Conservation (phyloP, 2,888 invertebrate genomes). For the Drosophila subsilvestris region DNA sequence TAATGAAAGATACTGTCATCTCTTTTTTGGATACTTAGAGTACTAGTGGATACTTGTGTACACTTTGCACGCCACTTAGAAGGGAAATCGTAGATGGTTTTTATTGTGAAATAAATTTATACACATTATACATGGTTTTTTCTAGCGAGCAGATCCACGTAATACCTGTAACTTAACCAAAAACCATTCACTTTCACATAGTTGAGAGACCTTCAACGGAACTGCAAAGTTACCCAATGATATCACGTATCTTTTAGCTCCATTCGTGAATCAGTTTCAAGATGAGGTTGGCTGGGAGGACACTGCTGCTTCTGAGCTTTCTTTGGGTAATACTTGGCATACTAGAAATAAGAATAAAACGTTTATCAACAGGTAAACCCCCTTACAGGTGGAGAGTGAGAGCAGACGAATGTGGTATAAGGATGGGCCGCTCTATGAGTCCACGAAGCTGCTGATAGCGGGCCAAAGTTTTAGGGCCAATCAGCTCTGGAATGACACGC, state of each 20-base stretch:
- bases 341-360: constrained; percentile 3
- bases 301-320: constrained; percentile 23
- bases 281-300: constrained; percentile 26
- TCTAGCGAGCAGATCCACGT: too few relatives aligned
- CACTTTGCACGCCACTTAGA: neutral
- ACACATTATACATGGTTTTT: too few relatives aligned
- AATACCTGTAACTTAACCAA: neutral
- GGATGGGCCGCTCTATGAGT: constrained; percentile 63
- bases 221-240: neutral
- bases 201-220: neutral
- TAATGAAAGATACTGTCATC: constrained; percentile 12
- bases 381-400: constrained; percentile 7
- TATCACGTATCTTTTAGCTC: neutral
- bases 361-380: neutral
- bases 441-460: constrained; percentile 46
- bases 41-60: neutral
- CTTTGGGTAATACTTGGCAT: constrained; percentile 15
- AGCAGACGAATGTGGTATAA: constrained; percentile 22
- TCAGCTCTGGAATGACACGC: constrained; percentile 51
- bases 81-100: neutral
- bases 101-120: neutral
- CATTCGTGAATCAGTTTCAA: constrained; percentile 22
- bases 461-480: constrained; percentile 41
- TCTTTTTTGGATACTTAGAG: neutral
- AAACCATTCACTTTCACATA: neutral